phyloP scores from a whole-genome alignment of 2,113 vertebrate species.

The Syngnathoides biaculeatus region DNA sequence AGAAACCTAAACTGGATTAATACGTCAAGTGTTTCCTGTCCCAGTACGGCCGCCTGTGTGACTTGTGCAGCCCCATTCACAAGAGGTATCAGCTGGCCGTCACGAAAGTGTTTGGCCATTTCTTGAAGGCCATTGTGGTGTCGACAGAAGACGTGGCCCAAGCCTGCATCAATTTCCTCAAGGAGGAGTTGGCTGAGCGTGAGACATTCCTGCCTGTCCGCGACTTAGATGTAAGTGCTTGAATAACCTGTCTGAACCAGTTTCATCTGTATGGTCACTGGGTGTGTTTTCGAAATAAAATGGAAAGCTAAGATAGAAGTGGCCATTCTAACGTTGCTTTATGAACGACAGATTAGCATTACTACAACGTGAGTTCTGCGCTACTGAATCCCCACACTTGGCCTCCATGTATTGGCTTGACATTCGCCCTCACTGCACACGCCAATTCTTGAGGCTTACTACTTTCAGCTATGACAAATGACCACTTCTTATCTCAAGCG shows the following conservation, averaged over 20 bases:
- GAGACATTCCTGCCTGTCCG: conserved; percentile 93
- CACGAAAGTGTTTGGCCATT: conserved; percentile 86
- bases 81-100: conserved; percentile 94
- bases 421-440: too few species aligned
- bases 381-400: too few species aligned
- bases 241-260: neutral
- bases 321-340: neutral
- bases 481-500: too few species aligned
- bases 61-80: conserved; percentile 91
- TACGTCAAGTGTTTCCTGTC: neutral
- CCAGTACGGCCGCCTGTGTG: conserved; percentile 87
- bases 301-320: neutral
- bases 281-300: neutral
- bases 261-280: too few species aligned
- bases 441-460: too few species aligned
- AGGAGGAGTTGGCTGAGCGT: conserved; percentile 84
- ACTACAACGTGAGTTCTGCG: too few species aligned
- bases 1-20: neutral
- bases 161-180: conserved; percentile 86
- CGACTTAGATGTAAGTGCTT: conserved; percentile 82
- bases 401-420: too few species aligned
- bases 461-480: too few species aligned
- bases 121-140: conserved; percentile 88
- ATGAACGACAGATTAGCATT: neutral
- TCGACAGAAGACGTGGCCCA: conserved; percentile 81